These are phyloP conservation scores for Autographa pulchrina DNA, from an alignment of 2,888 invertebrate species.

Conservation along the genomic window DNA sequence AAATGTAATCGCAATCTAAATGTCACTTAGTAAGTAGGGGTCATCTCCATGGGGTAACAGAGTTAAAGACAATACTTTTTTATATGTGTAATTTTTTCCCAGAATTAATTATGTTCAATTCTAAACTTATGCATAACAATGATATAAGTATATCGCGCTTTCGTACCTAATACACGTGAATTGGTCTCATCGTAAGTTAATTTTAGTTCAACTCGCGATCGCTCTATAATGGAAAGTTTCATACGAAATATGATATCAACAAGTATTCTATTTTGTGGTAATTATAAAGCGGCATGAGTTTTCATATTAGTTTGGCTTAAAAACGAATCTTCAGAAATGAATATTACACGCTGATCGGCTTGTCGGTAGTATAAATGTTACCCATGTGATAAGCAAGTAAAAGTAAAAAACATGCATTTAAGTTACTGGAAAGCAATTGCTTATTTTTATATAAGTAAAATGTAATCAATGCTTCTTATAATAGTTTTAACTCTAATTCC, in stretches of 20 bases:
- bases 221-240: slow-evolving; percentile 75
- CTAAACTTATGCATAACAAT: slow-evolving; percentile 48
- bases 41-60: slow-evolving; percentile 14
- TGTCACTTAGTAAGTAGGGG: neutral
- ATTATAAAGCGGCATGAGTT: slow-evolving; percentile 39
- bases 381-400: neutral
- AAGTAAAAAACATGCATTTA: neutral
- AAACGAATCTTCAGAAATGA: slow-evolving; percentile 12
- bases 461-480: neutral
- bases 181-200: slow-evolving; percentile 74
- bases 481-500: neutral
- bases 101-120: slow-evolving; percentile 36
- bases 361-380: neutral
- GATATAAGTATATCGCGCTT: slow-evolving; percentile 58
- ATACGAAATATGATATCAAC: slow-evolving; percentile 61
- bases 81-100: slow-evolving; percentile 31
- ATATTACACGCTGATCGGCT: slow-evolving; percentile 11
- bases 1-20: slow-evolving; percentile 12
- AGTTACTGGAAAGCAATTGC: neutral
- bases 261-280: slow-evolving; percentile 48
- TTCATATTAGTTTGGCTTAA: slow-evolving; percentile 28
- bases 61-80: slow-evolving; percentile 36
- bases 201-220: slow-evolving; percentile 77
- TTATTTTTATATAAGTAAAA: too few species aligned
- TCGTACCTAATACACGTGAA: slow-evolving; percentile 68